Percentiles rank a stretch among this genome's conserved stretches.
Conservation (phyloP, 2,113 vertebrate genomes). For the Callospermophilus lateralis region DNA sequence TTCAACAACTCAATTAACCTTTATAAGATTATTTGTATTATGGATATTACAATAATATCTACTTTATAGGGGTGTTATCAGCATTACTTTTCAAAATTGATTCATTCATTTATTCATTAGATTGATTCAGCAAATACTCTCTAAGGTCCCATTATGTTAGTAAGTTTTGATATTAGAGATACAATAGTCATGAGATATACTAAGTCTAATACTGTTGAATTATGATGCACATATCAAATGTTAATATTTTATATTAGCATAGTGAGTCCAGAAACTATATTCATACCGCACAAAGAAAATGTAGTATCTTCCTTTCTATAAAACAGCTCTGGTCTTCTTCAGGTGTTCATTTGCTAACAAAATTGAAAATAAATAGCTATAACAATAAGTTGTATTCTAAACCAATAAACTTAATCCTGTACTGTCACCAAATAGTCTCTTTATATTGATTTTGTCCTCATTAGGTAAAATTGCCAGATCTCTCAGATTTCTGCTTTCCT, state of each 20-base stretch:
- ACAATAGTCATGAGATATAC: not conserved
- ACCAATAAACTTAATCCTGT: not conserved
- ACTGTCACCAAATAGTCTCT: not conserved
- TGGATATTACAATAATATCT: not conserved
- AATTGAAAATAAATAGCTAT: not conserved
- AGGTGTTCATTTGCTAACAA: not conserved
- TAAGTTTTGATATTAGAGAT: not conserved
- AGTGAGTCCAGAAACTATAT: not conserved
- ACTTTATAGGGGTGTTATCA: not conserved
- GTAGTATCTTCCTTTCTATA: not conserved
- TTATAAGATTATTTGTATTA: not conserved
- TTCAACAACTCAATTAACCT: not conserved
- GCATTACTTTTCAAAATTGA: not conserved
- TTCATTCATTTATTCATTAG: conserved; percentile 28
- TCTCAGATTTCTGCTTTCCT: not conserved
- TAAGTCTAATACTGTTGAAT: not conserved
- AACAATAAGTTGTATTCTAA: conserved; percentile 9
- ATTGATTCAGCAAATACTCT: not conserved
- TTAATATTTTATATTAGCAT: conserved; percentile 44
- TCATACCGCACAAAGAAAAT: not conserved
- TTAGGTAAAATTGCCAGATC: not conserved
- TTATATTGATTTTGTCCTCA: not conserved
- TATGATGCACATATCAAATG: not conserved
- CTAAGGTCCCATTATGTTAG: not conserved
- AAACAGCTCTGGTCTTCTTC: not conserved